Base-by-base conservation (phyloP, 2,113 vertebrate species). In the Prochilodus magdalenae region DNA sequence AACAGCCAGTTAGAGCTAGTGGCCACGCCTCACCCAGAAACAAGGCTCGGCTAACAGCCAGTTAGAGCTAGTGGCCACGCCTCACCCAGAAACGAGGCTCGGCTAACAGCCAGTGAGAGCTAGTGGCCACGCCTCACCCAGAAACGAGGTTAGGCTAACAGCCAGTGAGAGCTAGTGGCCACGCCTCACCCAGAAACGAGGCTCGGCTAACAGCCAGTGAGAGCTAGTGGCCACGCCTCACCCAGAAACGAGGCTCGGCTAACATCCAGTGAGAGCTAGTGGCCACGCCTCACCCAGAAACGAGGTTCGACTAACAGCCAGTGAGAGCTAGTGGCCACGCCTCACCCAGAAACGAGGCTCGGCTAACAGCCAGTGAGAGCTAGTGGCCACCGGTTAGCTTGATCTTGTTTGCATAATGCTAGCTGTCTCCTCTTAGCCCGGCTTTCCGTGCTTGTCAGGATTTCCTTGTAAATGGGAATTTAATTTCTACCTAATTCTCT, bases 101-200 rank as follows among this genome's bases (percentile, higher is more conserved):
- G 3, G 26, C 15, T 29, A 26, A 24, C 10, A 12, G 3, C 1
- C 14, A 30, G 5, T 55, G 14, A 13, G 15, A 24, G 5, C n/a
- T n/a, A n/a, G n/a, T 57, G 26, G 4, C 13, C 51, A 36, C 26
- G 16, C 65, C 84, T 84, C 83, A 73, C 77, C 73, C n/a, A 59
- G 12, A 26, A 40, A 70, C 18, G 29, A 24, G 49, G 30, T 29
- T 7, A 16, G 3, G 26, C 15, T 29, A 26, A 24, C 10, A 12
- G 3, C 1, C 14, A 30, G 5, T 55, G 14, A 13, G 15, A 24
- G 5, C n/a, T n/a, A n/a, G n/a, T 57, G 26, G 4, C 13, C 51
- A 36, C 26, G 16, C 65, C 84, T 84, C 83, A 73, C 77, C 73
- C n/a, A 59, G 12, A 26, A 40, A 70, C 18, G 29, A 24, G 49